Evolutionary conservation across 1,140 invertebrate species (phyloP).

Genomic region (Drosophila ogumai): DNA sequence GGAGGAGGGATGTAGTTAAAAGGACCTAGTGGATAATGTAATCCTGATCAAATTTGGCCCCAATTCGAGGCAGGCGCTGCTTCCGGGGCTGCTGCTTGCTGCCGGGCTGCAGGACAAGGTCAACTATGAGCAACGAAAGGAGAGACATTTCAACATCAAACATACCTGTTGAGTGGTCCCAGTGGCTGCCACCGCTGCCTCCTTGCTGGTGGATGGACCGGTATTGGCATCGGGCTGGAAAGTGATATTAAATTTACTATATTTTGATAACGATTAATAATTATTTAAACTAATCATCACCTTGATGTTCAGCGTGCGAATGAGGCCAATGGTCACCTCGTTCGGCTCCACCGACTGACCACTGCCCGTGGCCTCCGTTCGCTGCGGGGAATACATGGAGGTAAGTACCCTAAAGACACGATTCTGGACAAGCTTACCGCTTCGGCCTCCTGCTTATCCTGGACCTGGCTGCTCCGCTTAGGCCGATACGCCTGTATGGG

Average conservation of each 20-base stretch:
- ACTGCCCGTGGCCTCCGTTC: not conserved
- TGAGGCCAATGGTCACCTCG: constrained; percentile 1
- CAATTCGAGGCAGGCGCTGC: constrained; percentile 68
- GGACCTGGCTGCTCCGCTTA: constrained; percentile 11
- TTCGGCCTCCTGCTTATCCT: not conserved
- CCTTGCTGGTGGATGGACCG: not conserved
- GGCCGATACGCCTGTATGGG: constrained; percentile 71
- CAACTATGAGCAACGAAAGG: not conserved
- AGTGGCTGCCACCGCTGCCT: not conserved
- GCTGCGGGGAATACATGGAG: not conserved
- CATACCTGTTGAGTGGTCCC: not conserved
- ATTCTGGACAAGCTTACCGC: not conserved
- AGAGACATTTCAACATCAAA: not conserved
- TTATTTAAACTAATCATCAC: not conserved
- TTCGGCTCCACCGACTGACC: not conserved
- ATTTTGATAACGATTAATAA: too few species aligned
- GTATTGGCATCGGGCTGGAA: not conserved
- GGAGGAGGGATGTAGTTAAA: not conserved
- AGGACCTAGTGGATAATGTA: constrained; percentile 53
- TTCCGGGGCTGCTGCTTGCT: constrained; percentile 30
- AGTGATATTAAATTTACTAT: too few species aligned
- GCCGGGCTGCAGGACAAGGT: constrained; percentile 10
- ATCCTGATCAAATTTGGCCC: constrained; percentile 74
- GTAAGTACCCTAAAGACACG: not conserved
- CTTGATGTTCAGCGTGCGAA: constrained; percentile 23